Evolutionary conservation across 2,797 vertebrate genomes (phyloP), one percentile per base, ranked within the genome.

Genomic region (Glyptemys insculpta): DNA sequence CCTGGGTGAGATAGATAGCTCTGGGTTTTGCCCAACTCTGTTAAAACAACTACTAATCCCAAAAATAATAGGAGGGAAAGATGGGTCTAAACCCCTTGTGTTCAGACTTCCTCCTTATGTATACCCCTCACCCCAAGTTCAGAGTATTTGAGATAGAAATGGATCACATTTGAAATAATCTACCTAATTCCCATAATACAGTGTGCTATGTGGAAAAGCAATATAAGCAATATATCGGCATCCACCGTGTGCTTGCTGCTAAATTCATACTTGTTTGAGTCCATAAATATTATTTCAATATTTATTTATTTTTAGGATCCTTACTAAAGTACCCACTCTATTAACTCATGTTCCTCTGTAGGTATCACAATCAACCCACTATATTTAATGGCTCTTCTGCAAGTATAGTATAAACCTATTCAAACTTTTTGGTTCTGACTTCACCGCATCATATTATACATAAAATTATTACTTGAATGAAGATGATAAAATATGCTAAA

Each of bases 401-500:
- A 79, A 87, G 34, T 91, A 15, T 72, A 44, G 76, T 54, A 79
- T 1, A 49, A 97, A 44, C 76, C 31, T 84, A 21, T 76, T 93
- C 34, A 54, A 86, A 82, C 44, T 89, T 89, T 82, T 34, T 79
- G 84, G 93, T 65, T 91, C 89, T 83, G 74, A 95, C 93, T 89
- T 96, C 92, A 95, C 65, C 83, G 81, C 57, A 65, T 25, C 81
- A 37, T 79, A 62, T 27, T 74, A 31, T 87, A 95, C 25, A 68
- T 74, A 91, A 85, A 93, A 94, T 86, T 85, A 88, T 88, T 92
- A 83, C 94, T 94, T 96, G 93, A 94, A 94, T 96, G 96, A 96
- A 96, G 91, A 94, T 88, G 65, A 95, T 93, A 95, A 96, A 94
- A 86, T 12, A 44, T 79, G 92, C 90, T 85, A 56, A 97, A 96